Conservation (phyloP, 2,888 invertebrate genomes). For the Ennomos erosarius region DNA sequence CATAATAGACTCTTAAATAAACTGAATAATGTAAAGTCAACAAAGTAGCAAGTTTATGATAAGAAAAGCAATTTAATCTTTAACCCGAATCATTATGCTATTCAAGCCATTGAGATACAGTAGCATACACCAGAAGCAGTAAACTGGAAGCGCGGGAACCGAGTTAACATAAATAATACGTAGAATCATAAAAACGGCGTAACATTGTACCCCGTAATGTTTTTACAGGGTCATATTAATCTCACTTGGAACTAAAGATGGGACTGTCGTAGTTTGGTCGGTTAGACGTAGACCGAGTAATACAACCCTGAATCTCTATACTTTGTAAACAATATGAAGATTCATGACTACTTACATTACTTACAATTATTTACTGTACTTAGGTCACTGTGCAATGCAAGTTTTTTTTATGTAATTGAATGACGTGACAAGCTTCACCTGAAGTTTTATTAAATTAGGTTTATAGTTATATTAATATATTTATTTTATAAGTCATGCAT, state of each 20-base stretch:
- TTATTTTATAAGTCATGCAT: too few species aligned
- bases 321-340: too few species aligned
- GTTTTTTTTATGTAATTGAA: too few species aligned
- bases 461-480: too few species aligned
- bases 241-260: slow-evolving; percentile 30
- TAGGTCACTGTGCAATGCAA: too few species aligned
- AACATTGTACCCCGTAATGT: slow-evolving; percentile 53
- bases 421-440: too few species aligned
- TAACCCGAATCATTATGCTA: slow-evolving; percentile 39
- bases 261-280: slow-evolving; percentile 32
- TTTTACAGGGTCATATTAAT: slow-evolving; percentile 53
- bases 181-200: slow-evolving; percentile 51
- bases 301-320: too few species aligned
- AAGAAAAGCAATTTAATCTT: slow-evolving; percentile 40
- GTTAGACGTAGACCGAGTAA: not conserved
- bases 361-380: too few species aligned
- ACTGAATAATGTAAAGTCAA: slow-evolving; percentile 3
- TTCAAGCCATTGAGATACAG: slow-evolving; percentile 39
- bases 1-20: slow-evolving; percentile 7
- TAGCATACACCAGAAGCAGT: slow-evolving; percentile 40
- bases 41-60: slow-evolving; percentile 27
- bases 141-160: slow-evolving; percentile 47
- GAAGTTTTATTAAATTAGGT: too few species aligned
- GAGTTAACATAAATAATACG: slow-evolving; percentile 53
- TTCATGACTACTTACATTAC: too few species aligned